Evolutionary conservation across 2,113 vertebrate species (phyloP).

Genomic region (Xenopus tropicalis): UCB_Xtro_10.0 CM004446.2:4551501-4552000

Average conservation of each 20-base stretch:
- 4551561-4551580: too few relatives aligned
- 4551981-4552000: too few relatives aligned
- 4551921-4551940: too few relatives aligned
- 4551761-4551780: conserved; percentile 57
- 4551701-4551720: conserved; percentile 56
- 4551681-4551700: conserved; percentile 63
- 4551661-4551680: conserved; percentile 70
- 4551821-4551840: conserved; percentile 75
- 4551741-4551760: conserved; percentile 63
- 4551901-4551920: too few relatives aligned
- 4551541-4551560: too few relatives aligned
- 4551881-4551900: too few relatives aligned
- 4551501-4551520: too few relatives aligned
- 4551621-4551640: background rate
- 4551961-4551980: too few relatives aligned
- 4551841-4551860: conserved; percentile 55
- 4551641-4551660: conserved; percentile 55
- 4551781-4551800: conserved; percentile 64
- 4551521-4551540: too few relatives aligned
- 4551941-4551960: too few relatives aligned
- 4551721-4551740: conserved; percentile 53
- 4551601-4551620: too few relatives aligned
- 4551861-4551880: background rate
- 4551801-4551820: conserved; percentile 53
- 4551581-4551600: too few relatives aligned